These are phyloP conservation scores for Pandemis cinnamomeana DNA, from an alignment of 2,888 invertebrate species.

Conservation along the genomic window DNA sequence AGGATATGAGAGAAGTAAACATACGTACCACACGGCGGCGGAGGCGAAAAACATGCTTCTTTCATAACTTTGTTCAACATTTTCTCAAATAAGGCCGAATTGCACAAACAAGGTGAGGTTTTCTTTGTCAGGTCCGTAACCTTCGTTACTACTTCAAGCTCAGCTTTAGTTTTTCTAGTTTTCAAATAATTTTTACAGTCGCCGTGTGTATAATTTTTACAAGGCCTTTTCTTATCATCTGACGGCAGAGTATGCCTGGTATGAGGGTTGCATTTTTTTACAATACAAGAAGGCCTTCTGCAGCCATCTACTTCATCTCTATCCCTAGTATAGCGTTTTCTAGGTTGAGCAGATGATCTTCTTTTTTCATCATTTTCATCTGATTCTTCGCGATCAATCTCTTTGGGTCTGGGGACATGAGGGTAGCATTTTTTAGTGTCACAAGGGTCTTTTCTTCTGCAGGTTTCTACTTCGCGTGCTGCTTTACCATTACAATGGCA, in stretches of 20 bases:
- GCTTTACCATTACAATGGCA: not conserved
- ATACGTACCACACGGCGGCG: slow-evolving; percentile 1
- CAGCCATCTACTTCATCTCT: not conserved
- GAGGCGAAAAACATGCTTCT: not conserved
- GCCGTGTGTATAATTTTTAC: not conserved
- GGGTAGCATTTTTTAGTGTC: not conserved
- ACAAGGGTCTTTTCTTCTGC: not conserved
- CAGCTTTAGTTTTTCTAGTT: not conserved
- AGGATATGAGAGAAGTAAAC: not conserved
- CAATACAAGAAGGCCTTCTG: not conserved
- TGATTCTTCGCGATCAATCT: not conserved
- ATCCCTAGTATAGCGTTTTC: not conserved
- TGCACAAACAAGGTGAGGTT: not conserved
- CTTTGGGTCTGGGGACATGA: not conserved
- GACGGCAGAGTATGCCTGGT: not conserved
- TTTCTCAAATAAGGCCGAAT: not conserved
- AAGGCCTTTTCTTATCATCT: not conserved
- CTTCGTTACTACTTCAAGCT: not conserved
- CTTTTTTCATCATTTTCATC: not conserved
- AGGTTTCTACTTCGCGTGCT: not conserved
- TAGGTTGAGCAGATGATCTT: not conserved
- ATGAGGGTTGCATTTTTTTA: slow-evolving; percentile 1
- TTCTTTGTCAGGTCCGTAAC: slow-evolving; percentile 1
- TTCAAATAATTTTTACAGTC: not conserved
- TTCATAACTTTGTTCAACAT: slow-evolving; percentile 1